Percentiles rank a stretch among this genome's conserved stretches.
These are phyloP conservation scores for Tetramorium parvispinum DNA, from an alignment of 1,140 invertebrate species.

Conservation along the genomic window DNA sequence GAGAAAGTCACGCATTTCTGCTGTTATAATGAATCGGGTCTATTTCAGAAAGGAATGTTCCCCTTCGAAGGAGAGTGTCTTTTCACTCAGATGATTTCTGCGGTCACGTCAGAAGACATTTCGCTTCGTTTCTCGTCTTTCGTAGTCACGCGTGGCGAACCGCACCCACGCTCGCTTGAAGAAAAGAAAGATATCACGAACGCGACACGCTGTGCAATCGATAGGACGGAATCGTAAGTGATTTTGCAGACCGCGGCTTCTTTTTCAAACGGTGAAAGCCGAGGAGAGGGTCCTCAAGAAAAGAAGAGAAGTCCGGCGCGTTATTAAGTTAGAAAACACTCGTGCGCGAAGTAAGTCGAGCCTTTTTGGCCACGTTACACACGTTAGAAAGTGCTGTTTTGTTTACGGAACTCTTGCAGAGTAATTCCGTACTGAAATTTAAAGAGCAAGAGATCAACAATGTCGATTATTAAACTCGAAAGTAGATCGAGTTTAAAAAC, in stretches of 20 bases:
- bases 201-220: background rate
- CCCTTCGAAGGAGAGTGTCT: conserved; percentile 9
- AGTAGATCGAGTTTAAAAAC: background rate
- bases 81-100: conserved; percentile 10
- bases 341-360: background rate
- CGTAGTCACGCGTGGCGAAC: conserved; percentile 14
- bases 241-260: conserved; percentile 13
- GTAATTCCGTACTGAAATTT: background rate
- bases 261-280: conserved; percentile 56
- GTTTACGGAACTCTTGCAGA: conserved; percentile 2
- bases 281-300: background rate
- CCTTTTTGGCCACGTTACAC: background rate
- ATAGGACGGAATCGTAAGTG: conserved; percentile 34
- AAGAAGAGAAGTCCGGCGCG: conserved; percentile 1
- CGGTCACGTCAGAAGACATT: conserved; percentile 20
- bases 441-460: conserved; percentile 23
- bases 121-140: conserved; percentile 8
- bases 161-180: background rate
- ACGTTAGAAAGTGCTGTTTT: conserved; percentile 10
- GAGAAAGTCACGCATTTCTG: background rate
- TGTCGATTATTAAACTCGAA: conserved; percentile 33
- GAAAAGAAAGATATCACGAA: background rate
- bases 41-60: conserved; percentile 12
- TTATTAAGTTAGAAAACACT: conserved; percentile 52
- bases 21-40: background rate